Percentiles rank a stretch among this genome's conserved stretches.
Evolutionary conservation across 2,113 vertebrate species (phyloP).

Genomic region (Mionectes macconnelli): DNA sequence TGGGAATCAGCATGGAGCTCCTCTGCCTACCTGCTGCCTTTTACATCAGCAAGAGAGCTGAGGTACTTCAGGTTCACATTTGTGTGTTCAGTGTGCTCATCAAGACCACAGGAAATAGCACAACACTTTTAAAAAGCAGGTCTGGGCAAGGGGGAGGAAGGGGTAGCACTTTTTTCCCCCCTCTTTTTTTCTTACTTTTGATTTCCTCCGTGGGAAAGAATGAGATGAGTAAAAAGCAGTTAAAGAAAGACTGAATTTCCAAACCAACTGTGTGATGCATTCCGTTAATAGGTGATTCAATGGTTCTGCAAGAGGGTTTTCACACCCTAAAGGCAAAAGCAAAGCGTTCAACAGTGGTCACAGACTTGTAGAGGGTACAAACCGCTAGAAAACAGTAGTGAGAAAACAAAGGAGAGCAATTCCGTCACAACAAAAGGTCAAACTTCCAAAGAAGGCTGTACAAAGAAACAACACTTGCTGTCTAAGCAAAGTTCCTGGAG

Average conservation of each 20-base stretch:
- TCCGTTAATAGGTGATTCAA: not conserved
- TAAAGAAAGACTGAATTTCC: not conserved
- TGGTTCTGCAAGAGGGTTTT: not conserved
- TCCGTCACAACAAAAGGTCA: not conserved
- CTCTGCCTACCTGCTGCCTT: not conserved
- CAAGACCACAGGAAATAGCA: constrained; percentile 53
- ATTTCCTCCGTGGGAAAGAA: not conserved
- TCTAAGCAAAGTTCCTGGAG: not conserved
- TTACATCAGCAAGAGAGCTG: not conserved
- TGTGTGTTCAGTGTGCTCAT: not conserved
- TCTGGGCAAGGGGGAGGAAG: not conserved
- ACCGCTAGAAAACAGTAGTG: not conserved
- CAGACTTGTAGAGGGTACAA: not conserved
- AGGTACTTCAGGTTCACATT: not conserved
- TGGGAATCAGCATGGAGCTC: not conserved
- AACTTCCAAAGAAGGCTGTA: not conserved
- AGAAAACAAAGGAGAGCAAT: not conserved
- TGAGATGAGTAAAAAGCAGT: not conserved
- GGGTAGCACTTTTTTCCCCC: not conserved
- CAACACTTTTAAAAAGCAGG: not conserved
- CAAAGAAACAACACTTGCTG: not conserved
- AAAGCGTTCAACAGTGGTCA: not conserved
- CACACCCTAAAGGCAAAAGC: not conserved
- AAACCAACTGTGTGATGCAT: not conserved
- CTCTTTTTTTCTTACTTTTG: too few species aligned